Evolutionary conservation across 2,888 invertebrate genomes (phyloP).

Genomic region (Dasysyrphus albostriatus): DNA sequence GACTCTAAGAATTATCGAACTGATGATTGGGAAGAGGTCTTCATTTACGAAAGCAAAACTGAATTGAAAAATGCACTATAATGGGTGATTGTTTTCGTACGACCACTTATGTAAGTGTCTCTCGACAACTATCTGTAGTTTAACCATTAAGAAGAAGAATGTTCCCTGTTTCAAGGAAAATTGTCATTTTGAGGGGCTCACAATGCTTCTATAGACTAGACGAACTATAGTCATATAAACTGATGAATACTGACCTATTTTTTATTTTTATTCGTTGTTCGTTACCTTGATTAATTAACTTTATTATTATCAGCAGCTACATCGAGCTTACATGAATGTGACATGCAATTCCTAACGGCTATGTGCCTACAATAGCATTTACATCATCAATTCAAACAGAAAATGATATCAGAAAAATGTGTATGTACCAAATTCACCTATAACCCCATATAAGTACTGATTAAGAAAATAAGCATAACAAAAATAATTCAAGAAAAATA

Average conservation of each 20-base stretch:
- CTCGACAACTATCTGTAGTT: too few relatives aligned
- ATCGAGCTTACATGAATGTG: neutral
- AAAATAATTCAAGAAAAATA: neutral
- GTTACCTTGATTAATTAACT: neutral
- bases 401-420: constrained; percentile 47
- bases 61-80: too few relatives aligned
- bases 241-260: neutral
- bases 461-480: constrained; percentile 25
- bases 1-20: too few relatives aligned
- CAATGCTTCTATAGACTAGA: too few relatives aligned
- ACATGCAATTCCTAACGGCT: neutral
- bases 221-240: too few relatives aligned
- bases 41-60: too few relatives aligned
- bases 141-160: too few relatives aligned
- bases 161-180: too few relatives aligned
- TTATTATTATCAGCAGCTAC: neutral
- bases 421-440: constrained; percentile 44
- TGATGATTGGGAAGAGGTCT: too few relatives aligned
- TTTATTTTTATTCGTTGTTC: neutral
- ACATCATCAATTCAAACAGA: constrained; percentile 1
- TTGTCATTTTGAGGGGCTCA: too few relatives aligned
- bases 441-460: constrained; percentile 20
- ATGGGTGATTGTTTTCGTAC: too few relatives aligned
- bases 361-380: constrained; percentile 13
- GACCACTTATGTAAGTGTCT: too few relatives aligned